Evolutionary conservation across 2,888 invertebrate genomes (phyloP).

Genomic region (Venusia cambrica): DNA sequence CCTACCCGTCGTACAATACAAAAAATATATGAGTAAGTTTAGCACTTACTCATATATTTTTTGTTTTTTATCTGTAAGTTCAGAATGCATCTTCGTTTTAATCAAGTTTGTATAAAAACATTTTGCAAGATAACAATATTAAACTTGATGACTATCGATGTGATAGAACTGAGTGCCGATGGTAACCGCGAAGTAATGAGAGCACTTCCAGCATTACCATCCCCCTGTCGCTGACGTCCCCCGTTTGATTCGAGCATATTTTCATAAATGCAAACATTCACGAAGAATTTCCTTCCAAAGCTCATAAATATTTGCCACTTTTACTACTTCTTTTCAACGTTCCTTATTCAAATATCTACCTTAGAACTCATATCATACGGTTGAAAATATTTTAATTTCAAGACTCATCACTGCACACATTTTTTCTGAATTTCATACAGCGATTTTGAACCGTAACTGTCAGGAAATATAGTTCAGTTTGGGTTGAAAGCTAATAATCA

Average conservation of each 20-base stretch:
- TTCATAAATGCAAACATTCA: slow-evolving; percentile 81
- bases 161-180: too few species aligned
- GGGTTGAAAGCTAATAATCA: slow-evolving; percentile 40
- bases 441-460: slow-evolving; percentile 29
- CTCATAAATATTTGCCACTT: slow-evolving; percentile 80
- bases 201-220: slow-evolving; percentile 6
- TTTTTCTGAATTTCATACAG: slow-evolving; percentile 1
- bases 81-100: too few species aligned
- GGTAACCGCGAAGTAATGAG: background rate
- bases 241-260: slow-evolving; percentile 76
- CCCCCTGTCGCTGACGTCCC: slow-evolving; percentile 47
- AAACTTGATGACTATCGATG: too few species aligned
- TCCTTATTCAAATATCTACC: slow-evolving; percentile 33
- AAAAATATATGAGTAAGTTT: too few species aligned
- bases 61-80: too few species aligned
- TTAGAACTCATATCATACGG: slow-evolving; percentile 33
- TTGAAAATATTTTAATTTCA: slow-evolving; percentile 23
- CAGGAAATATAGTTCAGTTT: slow-evolving; percentile 31
- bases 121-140: too few species aligned
- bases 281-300: slow-evolving; percentile 79
- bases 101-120: too few species aligned
- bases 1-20: too few species aligned
- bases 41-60: too few species aligned
- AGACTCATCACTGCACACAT: slow-evolving; percentile 57
- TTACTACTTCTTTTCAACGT: slow-evolving; percentile 55